Conservation (phyloP, 2,888 invertebrate species). For the Candidula unifasciata region DNA sequence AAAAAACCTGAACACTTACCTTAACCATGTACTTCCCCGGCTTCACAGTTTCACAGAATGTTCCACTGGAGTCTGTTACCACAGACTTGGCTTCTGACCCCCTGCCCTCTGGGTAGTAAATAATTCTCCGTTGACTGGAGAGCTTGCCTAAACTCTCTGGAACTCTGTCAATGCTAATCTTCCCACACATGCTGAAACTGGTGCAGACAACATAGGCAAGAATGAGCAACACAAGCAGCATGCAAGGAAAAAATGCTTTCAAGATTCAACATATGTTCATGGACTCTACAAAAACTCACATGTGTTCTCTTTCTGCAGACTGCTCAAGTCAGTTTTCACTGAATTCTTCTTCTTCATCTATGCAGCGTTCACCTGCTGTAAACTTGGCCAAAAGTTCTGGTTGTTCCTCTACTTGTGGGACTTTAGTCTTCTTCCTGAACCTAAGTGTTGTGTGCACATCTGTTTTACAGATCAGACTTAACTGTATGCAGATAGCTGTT, state of each 20-base stretch:
- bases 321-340: no score
- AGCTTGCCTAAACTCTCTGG: constrained; percentile 70
- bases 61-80: constrained; percentile 80
- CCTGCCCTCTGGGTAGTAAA: constrained; percentile 67
- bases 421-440: no score
- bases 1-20: constrained; percentile 83
- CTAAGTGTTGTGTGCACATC: no score
- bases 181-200: constrained; percentile 84
- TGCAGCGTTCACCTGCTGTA: no score
- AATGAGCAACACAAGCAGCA: not conserved
- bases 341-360: no score
- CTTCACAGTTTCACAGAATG: constrained; percentile 86
- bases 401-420: no score
- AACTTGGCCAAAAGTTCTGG: no score
- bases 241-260: not conserved
- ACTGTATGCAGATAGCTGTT: no score
- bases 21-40: constrained; percentile 85
- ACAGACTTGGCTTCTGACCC: constrained; percentile 69
- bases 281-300: no score
- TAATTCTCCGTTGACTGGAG: constrained; percentile 65
- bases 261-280: not conserved
- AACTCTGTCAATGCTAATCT: constrained; percentile 73
- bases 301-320: no score
- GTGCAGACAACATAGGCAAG: constrained; percentile 58
- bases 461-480: no score